Conservation (phyloP, 92 coral and sea anemone genomes). For the Bergia puertoricense region DNA sequence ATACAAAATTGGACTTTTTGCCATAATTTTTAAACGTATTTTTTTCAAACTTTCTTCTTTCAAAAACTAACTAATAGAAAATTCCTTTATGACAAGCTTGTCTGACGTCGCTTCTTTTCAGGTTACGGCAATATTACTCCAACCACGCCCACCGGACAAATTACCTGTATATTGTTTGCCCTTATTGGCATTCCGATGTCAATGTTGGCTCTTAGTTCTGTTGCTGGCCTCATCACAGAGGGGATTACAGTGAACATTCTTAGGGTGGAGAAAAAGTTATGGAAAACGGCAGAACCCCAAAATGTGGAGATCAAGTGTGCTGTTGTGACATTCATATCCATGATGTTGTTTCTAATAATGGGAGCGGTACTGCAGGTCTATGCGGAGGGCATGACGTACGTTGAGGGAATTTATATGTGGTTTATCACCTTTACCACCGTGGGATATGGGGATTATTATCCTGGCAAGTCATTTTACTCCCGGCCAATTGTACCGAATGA, state of each 20-base stretch:
- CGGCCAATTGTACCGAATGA: background rate
- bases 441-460: conserved; percentile 49
- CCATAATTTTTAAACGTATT: too few relatives aligned
- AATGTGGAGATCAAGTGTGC: conserved; percentile 19
- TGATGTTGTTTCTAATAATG: conserved; percentile 10
- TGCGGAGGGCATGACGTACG: background rate
- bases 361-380: conserved; percentile 16
- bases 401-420: conserved; percentile 34
- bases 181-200: conserved; percentile 50
- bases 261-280: conserved; percentile 29
- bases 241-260: conserved; percentile 12
- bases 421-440: conserved; percentile 25
- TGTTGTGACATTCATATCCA: conserved; percentile 16
- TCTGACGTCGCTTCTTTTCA: background rate
- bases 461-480: background rate
- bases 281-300: background rate
- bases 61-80: too few relatives aligned
- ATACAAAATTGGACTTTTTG: too few relatives aligned
- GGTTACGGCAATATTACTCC: conserved; percentile 62
- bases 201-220: conserved; percentile 53
- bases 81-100: too few relatives aligned
- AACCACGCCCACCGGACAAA: conserved; percentile 54
- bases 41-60: too few relatives aligned
- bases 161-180: conserved; percentile 44
- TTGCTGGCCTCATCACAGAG: conserved; percentile 47